Percentiles rank a stretch among this genome's conserved stretches.
phyloP scores from a whole-genome alignment of 2,113 vertebrate genomes.

The Scomber colias region DNA sequence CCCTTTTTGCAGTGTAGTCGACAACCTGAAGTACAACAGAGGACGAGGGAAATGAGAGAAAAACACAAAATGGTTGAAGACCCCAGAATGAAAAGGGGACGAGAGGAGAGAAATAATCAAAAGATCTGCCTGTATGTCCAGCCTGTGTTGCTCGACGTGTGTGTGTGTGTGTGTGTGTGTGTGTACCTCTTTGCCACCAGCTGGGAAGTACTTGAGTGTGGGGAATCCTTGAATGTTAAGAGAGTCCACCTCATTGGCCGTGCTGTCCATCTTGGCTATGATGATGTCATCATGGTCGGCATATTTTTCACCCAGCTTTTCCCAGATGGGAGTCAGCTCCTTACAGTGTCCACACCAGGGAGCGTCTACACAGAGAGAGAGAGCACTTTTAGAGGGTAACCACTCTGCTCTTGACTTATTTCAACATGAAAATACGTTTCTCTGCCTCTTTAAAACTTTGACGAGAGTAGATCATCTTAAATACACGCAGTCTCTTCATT shows the following conservation, averaged over 20 bases:
- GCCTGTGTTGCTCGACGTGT: not conserved
- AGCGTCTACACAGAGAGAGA: slow-evolving; percentile 84
- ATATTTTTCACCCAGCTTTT: slow-evolving; percentile 91
- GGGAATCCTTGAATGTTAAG: slow-evolving; percentile 86
- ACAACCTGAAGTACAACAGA: slow-evolving; percentile 79
- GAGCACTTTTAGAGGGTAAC: not conserved
- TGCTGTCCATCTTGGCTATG: slow-evolving; percentile 92
- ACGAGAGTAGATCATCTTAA: too few species aligned
- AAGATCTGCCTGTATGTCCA: not conserved
- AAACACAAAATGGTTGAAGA: too few species aligned
- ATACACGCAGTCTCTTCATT: too few species aligned
- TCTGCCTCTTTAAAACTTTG: too few species aligned
- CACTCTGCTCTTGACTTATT: too few species aligned
- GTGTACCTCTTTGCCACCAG: slow-evolving; percentile 88
- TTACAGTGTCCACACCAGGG: slow-evolving; percentile 95
- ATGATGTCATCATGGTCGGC: slow-evolving; percentile 86
- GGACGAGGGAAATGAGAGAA: not conserved
- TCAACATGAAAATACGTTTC: too few species aligned
- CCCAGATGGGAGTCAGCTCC: slow-evolving; percentile 89
- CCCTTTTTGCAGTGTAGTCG: slow-evolving; percentile 84
- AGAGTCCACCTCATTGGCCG: slow-evolving; percentile 89
- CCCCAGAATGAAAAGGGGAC: not conserved
- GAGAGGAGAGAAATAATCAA: too few species aligned
- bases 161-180: not conserved
- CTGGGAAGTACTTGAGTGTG: slow-evolving; percentile 91